A percentile compares a stretch with the other conserved stretches of the same genome.
phyloP scores from a whole-genome alignment of 1,140 invertebrate species.

The Metopolophium dirhodum region DNA sequence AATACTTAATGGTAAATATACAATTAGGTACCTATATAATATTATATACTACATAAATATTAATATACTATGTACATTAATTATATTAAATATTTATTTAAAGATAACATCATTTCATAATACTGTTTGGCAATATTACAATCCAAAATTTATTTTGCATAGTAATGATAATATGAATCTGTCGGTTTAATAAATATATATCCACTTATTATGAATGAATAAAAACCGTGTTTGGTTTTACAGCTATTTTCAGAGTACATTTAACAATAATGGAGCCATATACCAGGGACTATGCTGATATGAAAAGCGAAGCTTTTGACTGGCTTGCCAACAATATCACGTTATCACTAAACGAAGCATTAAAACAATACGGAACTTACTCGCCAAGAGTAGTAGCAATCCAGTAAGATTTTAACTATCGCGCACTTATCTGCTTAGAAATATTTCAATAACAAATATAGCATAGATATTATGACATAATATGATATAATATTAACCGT shows the following conservation, averaged over 20 bases:
- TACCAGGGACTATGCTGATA: constrained; percentile 61
- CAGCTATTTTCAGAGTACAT: constrained; percentile 65
- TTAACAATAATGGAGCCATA: constrained; percentile 64
- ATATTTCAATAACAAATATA: background rate
- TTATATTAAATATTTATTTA: too few relatives aligned
- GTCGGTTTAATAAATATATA: background rate
- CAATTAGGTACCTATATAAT: background rate
- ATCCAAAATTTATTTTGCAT: background rate
- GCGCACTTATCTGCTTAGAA: background rate
- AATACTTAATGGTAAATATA: background rate
- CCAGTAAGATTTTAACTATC: background rate
- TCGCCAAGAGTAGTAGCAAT: constrained; percentile 63
- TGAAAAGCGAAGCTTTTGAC: constrained; percentile 63
- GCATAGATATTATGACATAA: too few relatives aligned
- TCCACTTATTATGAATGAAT: background rate
- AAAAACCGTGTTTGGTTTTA: background rate
- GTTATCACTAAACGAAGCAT: constrained; percentile 63
- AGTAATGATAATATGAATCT: background rate
- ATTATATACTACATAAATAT: background rate
- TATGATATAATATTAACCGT: background rate
- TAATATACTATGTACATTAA: background rate
- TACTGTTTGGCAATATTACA: background rate
- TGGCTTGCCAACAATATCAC: constrained; percentile 62
- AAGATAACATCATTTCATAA: too few relatives aligned
- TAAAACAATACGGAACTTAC: constrained; percentile 62